Conservation (phyloP, 2,797 vertebrate genomes). For the Sphaeramia orbicularis region DNA sequence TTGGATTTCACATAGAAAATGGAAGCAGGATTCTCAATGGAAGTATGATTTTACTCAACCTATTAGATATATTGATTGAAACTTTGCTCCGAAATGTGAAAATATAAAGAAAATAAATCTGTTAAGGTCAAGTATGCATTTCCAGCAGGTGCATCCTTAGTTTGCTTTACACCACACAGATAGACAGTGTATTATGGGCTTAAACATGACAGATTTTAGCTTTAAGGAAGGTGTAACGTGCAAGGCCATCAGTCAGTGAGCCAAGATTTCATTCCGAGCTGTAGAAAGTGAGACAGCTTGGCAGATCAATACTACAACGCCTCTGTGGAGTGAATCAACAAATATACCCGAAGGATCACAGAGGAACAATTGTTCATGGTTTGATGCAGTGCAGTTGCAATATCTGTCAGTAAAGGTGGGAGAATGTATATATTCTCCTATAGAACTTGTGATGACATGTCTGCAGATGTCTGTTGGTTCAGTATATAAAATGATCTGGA, state of each 20-base stretch:
- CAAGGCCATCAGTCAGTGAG: slow-evolving; percentile 57
- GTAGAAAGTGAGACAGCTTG: slow-evolving; percentile 64
- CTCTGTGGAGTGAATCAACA: slow-evolving; percentile 68
- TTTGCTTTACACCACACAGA: no score
- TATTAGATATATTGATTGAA: no score
- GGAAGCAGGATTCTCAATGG: no score
- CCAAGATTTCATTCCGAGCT: slow-evolving; percentile 64
- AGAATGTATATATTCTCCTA: slow-evolving; percentile 27
- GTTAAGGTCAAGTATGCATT: no score
- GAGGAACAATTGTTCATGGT: slow-evolving; percentile 46
- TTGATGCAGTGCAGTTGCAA: slow-evolving; percentile 39
- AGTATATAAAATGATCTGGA: slow-evolving; percentile 6
- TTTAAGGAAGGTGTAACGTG: slow-evolving; percentile 37
- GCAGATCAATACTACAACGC: slow-evolving; percentile 76
- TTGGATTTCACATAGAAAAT: no score
- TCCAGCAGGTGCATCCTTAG: no score
- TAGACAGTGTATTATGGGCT: no score
- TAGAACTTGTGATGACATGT: slow-evolving; percentile 18
- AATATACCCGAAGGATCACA: slow-evolving; percentile 59
- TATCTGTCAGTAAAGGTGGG: slow-evolving; percentile 32
- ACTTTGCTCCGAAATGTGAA: no score
- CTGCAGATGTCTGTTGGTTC: slow-evolving; percentile 20
- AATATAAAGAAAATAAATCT: no score
- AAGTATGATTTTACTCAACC: no score
- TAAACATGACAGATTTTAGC: slow-evolving; percentile 6